phyloP scores from a whole-genome alignment of 2,888 invertebrate species.

The Hirtodrosophila cameraria region DNA sequence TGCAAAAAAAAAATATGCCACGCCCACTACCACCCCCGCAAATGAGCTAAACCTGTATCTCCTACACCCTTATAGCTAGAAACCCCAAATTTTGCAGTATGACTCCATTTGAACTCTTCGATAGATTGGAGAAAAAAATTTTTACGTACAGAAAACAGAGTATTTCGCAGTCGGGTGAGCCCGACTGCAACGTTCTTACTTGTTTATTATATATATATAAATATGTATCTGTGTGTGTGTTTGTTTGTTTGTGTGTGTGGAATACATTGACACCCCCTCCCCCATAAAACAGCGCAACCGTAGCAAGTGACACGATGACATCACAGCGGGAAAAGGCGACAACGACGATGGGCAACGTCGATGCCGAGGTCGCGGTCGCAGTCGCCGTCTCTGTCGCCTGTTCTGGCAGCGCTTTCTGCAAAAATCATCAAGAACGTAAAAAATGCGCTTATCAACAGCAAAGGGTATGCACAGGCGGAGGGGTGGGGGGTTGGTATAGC shows the following conservation, averaged over 20 bases:
- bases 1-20: too few species aligned
- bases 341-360: constrained; percentile 32
- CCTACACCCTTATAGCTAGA: too few species aligned
- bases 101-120: too few species aligned
- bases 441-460: constrained; percentile 34
- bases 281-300: constrained; percentile 32
- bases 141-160: too few species aligned
- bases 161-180: too few species aligned
- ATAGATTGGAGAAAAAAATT: too few species aligned
- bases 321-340: constrained; percentile 38
- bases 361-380: constrained; percentile 32
- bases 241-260: neutral
- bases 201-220: neutral
- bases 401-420: constrained; percentile 12
- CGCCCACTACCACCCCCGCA: too few species aligned
- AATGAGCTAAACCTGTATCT: too few species aligned
- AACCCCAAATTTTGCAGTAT: too few species aligned
- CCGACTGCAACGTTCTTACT: too few species aligned
- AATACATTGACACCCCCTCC: neutral
- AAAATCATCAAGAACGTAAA: constrained; percentile 14
- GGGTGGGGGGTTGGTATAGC: neutral
- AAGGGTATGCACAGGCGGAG: neutral
- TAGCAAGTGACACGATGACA: constrained; percentile 58
- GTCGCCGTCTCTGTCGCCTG: neutral
- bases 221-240: neutral